Evolutionary conservation across 2,888 invertebrate species (phyloP).

Genomic region (Drepana falcataria): DNA sequence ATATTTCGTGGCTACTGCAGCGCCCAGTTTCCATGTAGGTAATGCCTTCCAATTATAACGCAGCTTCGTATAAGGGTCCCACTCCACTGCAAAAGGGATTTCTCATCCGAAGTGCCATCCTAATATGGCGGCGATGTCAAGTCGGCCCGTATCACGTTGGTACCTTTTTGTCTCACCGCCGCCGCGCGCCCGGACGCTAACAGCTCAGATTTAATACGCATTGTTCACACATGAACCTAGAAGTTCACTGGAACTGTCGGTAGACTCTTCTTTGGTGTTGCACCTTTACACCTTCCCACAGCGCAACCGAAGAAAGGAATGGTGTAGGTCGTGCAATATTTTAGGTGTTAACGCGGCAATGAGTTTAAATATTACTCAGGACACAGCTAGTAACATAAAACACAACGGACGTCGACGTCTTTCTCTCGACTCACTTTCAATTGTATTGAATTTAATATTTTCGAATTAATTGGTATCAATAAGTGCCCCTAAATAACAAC

Average conservation of each 20-base stretch:
- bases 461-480: too few relatives aligned
- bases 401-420: too few relatives aligned
- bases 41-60: neutral
- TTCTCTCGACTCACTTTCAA: too few relatives aligned
- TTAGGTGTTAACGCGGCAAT: too few relatives aligned
- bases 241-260: neutral
- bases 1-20: neutral
- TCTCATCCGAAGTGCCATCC: neutral
- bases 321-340: too few relatives aligned
- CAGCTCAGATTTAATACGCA: conserved; percentile 24
- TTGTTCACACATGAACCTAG: neutral
- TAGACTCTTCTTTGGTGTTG: neutral
- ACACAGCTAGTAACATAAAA: too few relatives aligned
- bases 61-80: neutral
- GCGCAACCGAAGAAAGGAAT: too few relatives aligned
- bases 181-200: conserved; percentile 14
- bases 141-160: neutral
- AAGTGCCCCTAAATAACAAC: too few relatives aligned
- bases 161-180: conserved; percentile 20
- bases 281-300: too few relatives aligned
- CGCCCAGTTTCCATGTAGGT: neutral
- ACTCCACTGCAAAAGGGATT: neutral
- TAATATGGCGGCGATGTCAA: conserved; percentile 1
- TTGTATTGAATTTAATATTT: too few relatives aligned
- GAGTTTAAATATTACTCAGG: too few relatives aligned